Evolutionary conservation across 2,113 vertebrate species (phyloP).

Genomic region (Syngnathus scovelli): DNA sequence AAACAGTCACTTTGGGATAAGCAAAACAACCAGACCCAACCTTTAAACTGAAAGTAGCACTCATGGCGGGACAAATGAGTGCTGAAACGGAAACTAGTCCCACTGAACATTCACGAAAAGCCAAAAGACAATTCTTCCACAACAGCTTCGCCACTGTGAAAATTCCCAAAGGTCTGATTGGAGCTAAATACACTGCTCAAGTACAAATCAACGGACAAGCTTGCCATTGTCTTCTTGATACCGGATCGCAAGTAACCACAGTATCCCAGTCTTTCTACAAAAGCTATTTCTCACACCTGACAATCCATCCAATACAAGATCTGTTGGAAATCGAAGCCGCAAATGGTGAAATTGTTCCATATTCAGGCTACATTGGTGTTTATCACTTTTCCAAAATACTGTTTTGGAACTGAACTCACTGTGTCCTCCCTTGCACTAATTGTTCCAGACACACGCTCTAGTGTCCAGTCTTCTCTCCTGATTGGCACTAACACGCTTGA

Average conservation of each 20-base stretch:
- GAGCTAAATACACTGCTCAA: not conserved
- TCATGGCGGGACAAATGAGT: slow-evolving; percentile 5
- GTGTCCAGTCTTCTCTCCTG: not conserved
- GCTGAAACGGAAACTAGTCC: slow-evolving; percentile 3
- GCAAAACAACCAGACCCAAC: not conserved
- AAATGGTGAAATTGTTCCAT: not conserved
- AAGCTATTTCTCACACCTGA: not conserved
- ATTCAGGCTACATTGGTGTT: not conserved
- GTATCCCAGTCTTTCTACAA: not conserved
- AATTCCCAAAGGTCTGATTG: not conserved
- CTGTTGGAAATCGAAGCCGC: not conserved
- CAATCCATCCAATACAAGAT: not conserved
- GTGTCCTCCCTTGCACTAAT: not conserved
- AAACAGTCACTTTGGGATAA: not conserved
- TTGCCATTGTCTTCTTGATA: not conserved
- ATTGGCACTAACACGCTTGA: not conserved
- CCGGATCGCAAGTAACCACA: not conserved
- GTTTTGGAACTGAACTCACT: not conserved
- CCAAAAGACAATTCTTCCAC: not conserved
- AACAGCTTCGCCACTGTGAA: not conserved
- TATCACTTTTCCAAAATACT: not conserved
- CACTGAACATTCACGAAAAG: not conserved
- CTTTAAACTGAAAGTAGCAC: slow-evolving; percentile 11
- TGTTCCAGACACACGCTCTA: too few relatives aligned
- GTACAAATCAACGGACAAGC: not conserved